These are phyloP conservation scores for Dicerorhinus sumatrensis DNA, from an alignment of 2,113 vertebrate species.

Conservation along the genomic window DNA sequence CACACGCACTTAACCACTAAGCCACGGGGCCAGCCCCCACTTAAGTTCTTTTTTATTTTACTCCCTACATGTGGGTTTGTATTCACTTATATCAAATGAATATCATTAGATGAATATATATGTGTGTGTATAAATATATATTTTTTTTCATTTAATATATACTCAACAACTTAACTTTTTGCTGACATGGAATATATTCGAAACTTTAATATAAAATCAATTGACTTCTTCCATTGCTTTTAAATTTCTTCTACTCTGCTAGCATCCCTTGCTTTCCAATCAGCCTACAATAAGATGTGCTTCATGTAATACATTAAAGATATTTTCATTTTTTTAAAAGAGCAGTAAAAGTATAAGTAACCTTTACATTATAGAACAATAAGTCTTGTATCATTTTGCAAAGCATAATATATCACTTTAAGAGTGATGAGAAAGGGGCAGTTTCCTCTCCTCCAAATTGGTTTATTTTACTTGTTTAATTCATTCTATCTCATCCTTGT, in stretches of 20 bases:
- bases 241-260: constrained; percentile 5
- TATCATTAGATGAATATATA: neutral
- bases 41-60: neutral
- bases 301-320: constrained; percentile 1
- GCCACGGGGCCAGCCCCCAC: too few relatives aligned
- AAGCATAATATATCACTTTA: constrained; percentile 14
- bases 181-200: neutral
- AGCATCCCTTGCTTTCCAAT: neutral
- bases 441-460: neutral
- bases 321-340: constrained; percentile 9
- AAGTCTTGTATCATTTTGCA: neutral
- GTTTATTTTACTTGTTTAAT: neutral
- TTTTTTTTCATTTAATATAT: neutral
- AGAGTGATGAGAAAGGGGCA: neutral
- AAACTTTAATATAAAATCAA: constrained; percentile 47
- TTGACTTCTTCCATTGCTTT: neutral
- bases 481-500: neutral
- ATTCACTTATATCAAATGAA: neutral
- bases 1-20: too few relatives aligned
- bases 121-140: neutral
- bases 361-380: neutral
- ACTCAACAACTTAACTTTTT: neutral
- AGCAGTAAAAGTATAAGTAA: neutral
- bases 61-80: neutral
- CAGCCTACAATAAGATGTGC: neutral